phyloP scores from a whole-genome alignment of 2,113 vertebrate genomes.

The Aldabrachelys gigantea region DNA sequence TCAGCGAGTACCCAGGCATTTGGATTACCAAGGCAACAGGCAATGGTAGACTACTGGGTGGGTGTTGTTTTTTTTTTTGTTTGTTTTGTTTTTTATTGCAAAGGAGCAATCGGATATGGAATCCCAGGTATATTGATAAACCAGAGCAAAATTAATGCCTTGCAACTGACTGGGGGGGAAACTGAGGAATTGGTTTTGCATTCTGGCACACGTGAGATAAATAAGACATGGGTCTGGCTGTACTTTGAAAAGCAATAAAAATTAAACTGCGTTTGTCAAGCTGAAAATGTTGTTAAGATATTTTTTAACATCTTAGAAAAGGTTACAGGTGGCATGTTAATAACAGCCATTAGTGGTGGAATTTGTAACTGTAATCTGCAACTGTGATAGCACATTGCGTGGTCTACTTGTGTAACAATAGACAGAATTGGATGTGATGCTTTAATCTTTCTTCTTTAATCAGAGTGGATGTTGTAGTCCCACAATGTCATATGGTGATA shows the following conservation, averaged over 20 bases:
- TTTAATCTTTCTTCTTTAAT: constrained; percentile 56
- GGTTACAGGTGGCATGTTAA: constrained; percentile 74
- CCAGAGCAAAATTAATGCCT: constrained; percentile 59
- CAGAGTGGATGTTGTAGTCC: constrained; percentile 29
- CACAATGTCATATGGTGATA: background rate
- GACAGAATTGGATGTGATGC: constrained; percentile 55
- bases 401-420: constrained; percentile 56
- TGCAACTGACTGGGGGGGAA: constrained; percentile 40
- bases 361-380: constrained; percentile 40
- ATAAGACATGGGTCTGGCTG: constrained; percentile 38
- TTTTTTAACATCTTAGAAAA: constrained; percentile 53
- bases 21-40: constrained; percentile 79
- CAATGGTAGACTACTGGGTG: constrained; percentile 74
- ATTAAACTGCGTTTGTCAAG: constrained; percentile 58
- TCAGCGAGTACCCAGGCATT: constrained; percentile 72
- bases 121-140: constrained; percentile 65
- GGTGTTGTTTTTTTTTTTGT: constrained; percentile 54
- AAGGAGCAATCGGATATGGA: constrained; percentile 71
- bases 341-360: constrained; percentile 61
- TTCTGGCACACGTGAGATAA: constrained; percentile 57
- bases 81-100: constrained; percentile 37
- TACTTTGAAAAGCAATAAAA: constrained; percentile 58
- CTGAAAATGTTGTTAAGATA: constrained; percentile 47
- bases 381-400: constrained; percentile 43
- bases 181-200: constrained; percentile 54